A percentile compares a stretch with the other conserved stretches of the same genome.
Evolutionary conservation across 1,140 invertebrate species (phyloP).

Genomic region (Drosophila ogumai): DNA sequence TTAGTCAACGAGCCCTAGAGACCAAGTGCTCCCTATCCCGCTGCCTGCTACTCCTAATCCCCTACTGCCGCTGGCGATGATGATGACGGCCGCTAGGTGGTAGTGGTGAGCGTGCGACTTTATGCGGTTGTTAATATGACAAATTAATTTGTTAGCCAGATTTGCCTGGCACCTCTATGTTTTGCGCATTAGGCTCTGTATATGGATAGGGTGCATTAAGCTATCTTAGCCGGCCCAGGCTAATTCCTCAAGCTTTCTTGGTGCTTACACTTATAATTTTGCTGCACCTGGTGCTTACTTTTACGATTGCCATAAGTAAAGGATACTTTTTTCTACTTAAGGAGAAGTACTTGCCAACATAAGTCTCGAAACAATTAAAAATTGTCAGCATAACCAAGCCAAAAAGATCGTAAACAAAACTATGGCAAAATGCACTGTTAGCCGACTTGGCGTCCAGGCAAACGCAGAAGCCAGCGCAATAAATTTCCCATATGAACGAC

Average conservation of each 20-base stretch:
- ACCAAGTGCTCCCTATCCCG: constrained; percentile 34
- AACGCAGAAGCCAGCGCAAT: constrained; percentile 46
- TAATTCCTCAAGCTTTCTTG: constrained; percentile 9
- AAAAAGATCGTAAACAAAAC: constrained; percentile 43
- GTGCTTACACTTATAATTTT: background rate
- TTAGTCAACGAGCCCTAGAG: constrained; percentile 53
- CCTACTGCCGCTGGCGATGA: constrained; percentile 26
- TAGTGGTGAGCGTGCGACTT: constrained; percentile 74
- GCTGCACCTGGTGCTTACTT: too few relatives aligned
- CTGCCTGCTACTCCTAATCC: constrained; percentile 12
- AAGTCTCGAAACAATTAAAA: constrained; percentile 42
- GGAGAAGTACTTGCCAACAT: background rate
- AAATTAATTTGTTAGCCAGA: constrained; percentile 82
- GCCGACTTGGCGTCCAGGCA: constrained; percentile 15
- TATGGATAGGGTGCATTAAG: constrained; percentile 55
- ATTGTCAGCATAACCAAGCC: constrained; percentile 37
- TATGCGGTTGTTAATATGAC: constrained; percentile 82
- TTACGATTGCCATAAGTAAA: background rate
- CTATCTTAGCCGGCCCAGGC: constrained; percentile 20
- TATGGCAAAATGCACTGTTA: constrained; percentile 58
- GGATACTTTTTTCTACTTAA: background rate
- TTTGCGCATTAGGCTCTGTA: constrained; percentile 45
- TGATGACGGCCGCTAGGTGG: constrained; percentile 52
- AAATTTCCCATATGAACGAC: constrained; percentile 65
- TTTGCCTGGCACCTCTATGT: constrained; percentile 56